Evolutionary conservation across 2,797 vertebrate genomes (phyloP), one percentile per base, ranked within the genome.

Genomic region (Enteromius unitaeniatus): DNA sequence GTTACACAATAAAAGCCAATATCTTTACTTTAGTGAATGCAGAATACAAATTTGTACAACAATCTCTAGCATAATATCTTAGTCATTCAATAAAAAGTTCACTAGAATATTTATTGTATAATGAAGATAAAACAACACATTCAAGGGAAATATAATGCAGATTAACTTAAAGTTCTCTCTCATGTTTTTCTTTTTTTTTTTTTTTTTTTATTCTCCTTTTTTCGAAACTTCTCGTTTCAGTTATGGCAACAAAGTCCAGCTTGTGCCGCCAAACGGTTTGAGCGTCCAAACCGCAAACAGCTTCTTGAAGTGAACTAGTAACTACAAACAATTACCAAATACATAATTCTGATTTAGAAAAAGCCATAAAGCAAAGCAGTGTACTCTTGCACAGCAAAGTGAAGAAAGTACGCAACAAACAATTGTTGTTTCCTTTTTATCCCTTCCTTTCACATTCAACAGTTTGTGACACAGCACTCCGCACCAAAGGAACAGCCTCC

Each of bases 201-300:
- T 95, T 94, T 45, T 58, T 95, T 95, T 94, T 42, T 45, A 45
- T 14, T 78, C 70, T 40, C 9, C 47, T 67, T 31, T 68, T 82
- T 83, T 82, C 94, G 94, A 97, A 97, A 97, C 96, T 95, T 96
- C 97, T 96, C 92, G 92, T 96, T 96, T 96, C 95, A 95, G 95
- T 94, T 95, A 97, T 97, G 97, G 98, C 98, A 98, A 99, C 97
- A 98, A 99, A 99, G 98, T 98, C 98, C 98, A 99, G 98, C 97
- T 99, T 98, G 96, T 99, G 97, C 97, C 96, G 97, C 97, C 96
- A 98, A 96, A 96, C 96, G 95, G 96, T 97, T 96, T 95, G 92
- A 95, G 92, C 90, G 84, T 91, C 94, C 94, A 96, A 96, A 97
- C 96, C 95, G 96, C 90, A 95, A 97, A 98, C 97, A 97, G 97